Conservation (phyloP, 2,888 invertebrate genomes). For the Apodemia mormo region DNA sequence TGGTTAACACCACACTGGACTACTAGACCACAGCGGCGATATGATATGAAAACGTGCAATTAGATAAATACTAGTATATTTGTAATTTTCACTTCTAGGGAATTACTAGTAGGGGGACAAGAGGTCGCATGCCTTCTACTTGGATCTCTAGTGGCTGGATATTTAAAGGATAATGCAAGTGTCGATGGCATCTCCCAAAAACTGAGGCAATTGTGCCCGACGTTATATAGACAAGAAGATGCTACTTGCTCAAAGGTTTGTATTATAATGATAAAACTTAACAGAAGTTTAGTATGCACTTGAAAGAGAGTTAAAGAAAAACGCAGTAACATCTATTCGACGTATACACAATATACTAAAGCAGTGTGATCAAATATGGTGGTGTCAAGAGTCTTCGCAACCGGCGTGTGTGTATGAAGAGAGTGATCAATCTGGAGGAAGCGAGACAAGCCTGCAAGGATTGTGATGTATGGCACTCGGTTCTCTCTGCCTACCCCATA, state of each 20-base stretch:
- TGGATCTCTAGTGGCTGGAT: conserved; percentile 92
- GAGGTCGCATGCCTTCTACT: conserved; percentile 86
- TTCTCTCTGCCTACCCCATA: no score
- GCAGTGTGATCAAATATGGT: no score
- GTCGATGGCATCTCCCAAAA: conserved; percentile 94
- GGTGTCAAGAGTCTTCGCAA: no score
- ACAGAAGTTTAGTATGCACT: neutral
- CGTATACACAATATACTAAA: no score
- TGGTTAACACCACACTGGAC: no score
- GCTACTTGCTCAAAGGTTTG: conserved; percentile 96
- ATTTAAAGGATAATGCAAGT: conserved; percentile 96
- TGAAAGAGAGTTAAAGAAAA: neutral
- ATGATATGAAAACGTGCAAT: no score
- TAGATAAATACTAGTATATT: no score
- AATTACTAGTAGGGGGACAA: conserved; percentile 89
- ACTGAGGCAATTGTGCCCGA: conserved; percentile 94
- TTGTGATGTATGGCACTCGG: no score
- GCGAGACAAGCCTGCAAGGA: no score
- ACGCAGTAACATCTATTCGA: neutral
- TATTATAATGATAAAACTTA: neutral
- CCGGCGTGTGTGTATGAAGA: no score
- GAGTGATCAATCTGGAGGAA: no score
- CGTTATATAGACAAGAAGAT: conserved; percentile 96
- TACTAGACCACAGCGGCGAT: no score
- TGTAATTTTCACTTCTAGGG: conserved; percentile 64